Percentiles rank a stretch among this genome's conserved stretches.
phyloP scores from a whole-genome alignment of 2,797 vertebrate genomes.

The Falco rusticolus region DNA sequence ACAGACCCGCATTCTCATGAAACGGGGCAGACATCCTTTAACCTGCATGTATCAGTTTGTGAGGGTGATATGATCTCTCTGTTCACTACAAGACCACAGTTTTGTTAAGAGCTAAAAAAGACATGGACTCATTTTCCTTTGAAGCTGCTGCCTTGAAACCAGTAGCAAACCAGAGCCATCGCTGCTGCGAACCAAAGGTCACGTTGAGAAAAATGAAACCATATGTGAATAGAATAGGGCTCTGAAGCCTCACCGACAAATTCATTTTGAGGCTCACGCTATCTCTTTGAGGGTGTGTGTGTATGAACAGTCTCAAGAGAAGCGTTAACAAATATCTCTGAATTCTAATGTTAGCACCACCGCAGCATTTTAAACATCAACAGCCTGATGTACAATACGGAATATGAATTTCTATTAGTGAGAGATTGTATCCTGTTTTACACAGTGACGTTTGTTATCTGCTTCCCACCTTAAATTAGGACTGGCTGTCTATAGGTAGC shows the following conservation, averaged over 20 bases:
- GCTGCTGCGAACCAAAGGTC: constrained; percentile 55
- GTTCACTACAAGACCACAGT: constrained; percentile 69
- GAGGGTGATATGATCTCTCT: constrained; percentile 67
- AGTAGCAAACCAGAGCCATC: constrained; percentile 35
- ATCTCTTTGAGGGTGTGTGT: constrained; percentile 41
- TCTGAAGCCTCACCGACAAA: constrained; percentile 53
- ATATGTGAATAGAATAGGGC: constrained; percentile 39
- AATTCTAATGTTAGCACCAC: constrained; percentile 34
- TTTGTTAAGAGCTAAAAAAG: constrained; percentile 73
- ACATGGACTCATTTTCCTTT: constrained; percentile 58
- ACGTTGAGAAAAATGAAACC: constrained; percentile 68
- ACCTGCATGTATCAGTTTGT: constrained; percentile 64
- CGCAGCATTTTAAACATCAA: constrained; percentile 4
- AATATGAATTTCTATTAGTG: constrained; percentile 53
- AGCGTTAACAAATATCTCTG: constrained; percentile 66
- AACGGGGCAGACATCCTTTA: constrained; percentile 69
- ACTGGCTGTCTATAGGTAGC: neutral
- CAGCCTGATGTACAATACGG: neutral
- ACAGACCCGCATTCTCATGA: neutral
- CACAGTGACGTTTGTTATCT: constrained; percentile 34
- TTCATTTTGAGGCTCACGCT: constrained; percentile 46
- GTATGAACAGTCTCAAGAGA: constrained; percentile 56
- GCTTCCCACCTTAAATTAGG: constrained; percentile 60
- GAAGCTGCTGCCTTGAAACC: constrained; percentile 43
- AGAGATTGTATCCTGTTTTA: constrained; percentile 42